Base-by-base conservation (phyloP, 2,797 vertebrate genomes). In the Enteromius thamalakanensis region DNA sequence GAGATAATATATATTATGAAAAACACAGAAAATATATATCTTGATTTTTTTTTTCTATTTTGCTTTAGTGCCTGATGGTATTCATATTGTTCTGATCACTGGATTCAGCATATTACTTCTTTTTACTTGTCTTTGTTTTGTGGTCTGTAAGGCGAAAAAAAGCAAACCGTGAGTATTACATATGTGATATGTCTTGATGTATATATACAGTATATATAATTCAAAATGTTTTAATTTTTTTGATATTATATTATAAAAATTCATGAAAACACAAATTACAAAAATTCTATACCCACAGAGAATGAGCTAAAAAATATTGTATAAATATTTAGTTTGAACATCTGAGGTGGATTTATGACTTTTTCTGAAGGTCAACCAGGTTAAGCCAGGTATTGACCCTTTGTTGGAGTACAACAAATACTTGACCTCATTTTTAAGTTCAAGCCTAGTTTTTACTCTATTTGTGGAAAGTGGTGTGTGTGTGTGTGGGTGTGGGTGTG, bases 121-220 rank as follows among this genome's bases (percentile, higher is more conserved):
- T 51, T 10, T 76, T 23, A 3, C 15, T 82, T 47, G 1, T n/a
- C 1, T 76, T 26, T 40, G 10, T 42, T 14, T 53, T n/a, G 2
- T 75, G n/a, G 65, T 75, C 71, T 82, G 6, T 37, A 82, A 67
- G 17, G n/a, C 4, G 26, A 75, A 29, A 17, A 82, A 82, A 75
- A 82, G 34, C 47, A 76, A 15, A 0, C 21, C 0, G 80, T 76
- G 34, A 76, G 80, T 65, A 65, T 32, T 32, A 32, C 37, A 14
- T 76, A 37, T 9, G 21, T 34, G 60, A 11, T 62, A 12, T 64
- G 14, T 32, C 23, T 64, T 64, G 14, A 51, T 51, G 7, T 51
- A 51, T 19, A 51, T 51, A 51, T 49, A 17, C 40, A 42, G 40
- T 49, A n/a, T 55, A 55, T 9, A 53, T 53, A 42, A 11, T 42